Evolutionary conservation across 2,113 vertebrate genomes (phyloP).

Genomic region (Promerops cafer): DNA sequence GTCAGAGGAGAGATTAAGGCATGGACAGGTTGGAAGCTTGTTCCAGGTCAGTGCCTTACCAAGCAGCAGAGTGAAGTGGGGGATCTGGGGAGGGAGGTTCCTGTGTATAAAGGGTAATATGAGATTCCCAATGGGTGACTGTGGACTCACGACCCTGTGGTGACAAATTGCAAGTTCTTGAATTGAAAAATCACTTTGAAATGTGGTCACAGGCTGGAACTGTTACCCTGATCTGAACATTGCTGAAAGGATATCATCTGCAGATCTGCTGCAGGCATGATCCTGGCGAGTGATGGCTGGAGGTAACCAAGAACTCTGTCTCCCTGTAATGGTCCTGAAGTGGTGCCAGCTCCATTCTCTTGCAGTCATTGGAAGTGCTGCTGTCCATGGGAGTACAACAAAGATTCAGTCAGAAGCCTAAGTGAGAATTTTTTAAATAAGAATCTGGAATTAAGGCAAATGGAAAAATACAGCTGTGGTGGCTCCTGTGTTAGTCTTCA

Average conservation of each 20-base stretch:
- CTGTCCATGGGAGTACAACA: background rate
- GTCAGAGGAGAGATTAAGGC: background rate
- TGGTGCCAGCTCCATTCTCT: background rate
- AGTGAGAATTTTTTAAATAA: background rate
- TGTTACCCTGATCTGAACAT: background rate
- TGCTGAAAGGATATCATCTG: background rate
- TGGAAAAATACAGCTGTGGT: background rate
- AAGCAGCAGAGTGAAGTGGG: background rate
- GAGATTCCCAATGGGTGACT: background rate
- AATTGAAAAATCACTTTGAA: background rate
- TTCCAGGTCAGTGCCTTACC: background rate
- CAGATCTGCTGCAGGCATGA: background rate
- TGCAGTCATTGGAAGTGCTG: background rate
- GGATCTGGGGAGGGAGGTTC: background rate
- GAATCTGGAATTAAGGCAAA: background rate
- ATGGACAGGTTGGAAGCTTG: background rate
- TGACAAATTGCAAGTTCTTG: background rate
- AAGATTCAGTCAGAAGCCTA: background rate
- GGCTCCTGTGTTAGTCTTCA: background rate
- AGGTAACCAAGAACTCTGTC: background rate
- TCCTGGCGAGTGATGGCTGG: background rate
- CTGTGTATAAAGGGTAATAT: accelerated
- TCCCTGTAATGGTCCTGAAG: background rate
- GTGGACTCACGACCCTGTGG: accelerated
- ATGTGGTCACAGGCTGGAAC: background rate